Evolutionary conservation across 2,888 invertebrate genomes (phyloP).

Genomic region (Chrysina gloriosa): DNA sequence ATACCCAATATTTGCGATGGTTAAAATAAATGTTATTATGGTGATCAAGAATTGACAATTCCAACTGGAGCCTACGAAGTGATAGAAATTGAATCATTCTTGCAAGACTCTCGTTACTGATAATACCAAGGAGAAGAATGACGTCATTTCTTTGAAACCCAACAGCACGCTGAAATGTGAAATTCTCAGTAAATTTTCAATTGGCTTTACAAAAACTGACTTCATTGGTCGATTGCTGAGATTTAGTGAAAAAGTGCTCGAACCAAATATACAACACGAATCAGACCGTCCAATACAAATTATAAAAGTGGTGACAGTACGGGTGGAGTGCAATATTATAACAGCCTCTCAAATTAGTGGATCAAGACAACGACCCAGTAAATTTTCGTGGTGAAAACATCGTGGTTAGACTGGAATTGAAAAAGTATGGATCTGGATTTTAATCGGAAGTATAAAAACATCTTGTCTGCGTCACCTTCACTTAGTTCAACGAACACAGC

Average conservation of each 20-base stretch:
- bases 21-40: neutral
- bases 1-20: neutral
- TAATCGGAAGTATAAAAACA: neutral
- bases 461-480: neutral
- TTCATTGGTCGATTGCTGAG: slow-evolving; percentile 34
- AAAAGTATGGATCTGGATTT: slow-evolving; percentile 28
- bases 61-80: slow-evolving; percentile 57
- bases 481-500: neutral
- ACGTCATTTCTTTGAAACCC: too few species aligned
- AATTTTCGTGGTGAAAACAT: slow-evolving; percentile 51
- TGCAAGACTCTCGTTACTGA: slow-evolving; percentile 38
- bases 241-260: slow-evolving; percentile 22
- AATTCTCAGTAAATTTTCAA: slow-evolving; percentile 28
- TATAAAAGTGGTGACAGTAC: slow-evolving; percentile 44
- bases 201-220: slow-evolving; percentile 37
- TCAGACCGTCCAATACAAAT: slow-evolving; percentile 40
- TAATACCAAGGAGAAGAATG: too few species aligned
- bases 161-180: too few species aligned
- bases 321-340: slow-evolving; percentile 47
- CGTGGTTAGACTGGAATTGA: slow-evolving; percentile 48
- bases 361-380: slow-evolving; percentile 50
- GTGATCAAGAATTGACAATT: slow-evolving; percentile 45
- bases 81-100: slow-evolving; percentile 51
- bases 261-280: too few species aligned
- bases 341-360: slow-evolving; percentile 36